These are phyloP conservation scores for Lycocerus yunnanus DNA, from an alignment of 2,888 invertebrate genomes.

Conservation along the genomic window DNA sequence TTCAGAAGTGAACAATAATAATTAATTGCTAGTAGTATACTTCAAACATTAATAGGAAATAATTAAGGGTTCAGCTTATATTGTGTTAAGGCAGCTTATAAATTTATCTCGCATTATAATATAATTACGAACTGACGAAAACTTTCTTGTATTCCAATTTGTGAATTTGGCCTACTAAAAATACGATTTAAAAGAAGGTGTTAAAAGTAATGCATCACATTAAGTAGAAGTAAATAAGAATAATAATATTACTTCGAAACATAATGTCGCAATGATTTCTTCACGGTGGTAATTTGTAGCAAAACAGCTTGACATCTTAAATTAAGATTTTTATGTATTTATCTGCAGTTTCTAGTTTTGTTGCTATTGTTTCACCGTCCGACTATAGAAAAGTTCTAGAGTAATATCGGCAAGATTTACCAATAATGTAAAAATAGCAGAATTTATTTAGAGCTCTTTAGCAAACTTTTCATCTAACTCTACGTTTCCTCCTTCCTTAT, in stretches of 20 bases:
- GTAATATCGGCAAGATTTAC: background rate
- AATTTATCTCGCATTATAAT: background rate
- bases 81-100: background rate
- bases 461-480: background rate
- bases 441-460: background rate
- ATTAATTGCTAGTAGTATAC: background rate
- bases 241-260: background rate
- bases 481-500: background rate
- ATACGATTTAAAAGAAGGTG: no score
- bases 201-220: background rate
- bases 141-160: background rate
- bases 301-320: background rate
- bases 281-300: background rate
- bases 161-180: background rate
- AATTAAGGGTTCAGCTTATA: background rate
- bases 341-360: background rate
- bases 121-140: background rate
- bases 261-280: background rate
- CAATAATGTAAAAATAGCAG: background rate
- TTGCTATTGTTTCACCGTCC: background rate
- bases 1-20: background rate
- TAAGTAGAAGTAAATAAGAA: background rate
- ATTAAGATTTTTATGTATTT: background rate
- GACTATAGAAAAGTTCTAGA: background rate
- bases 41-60: background rate